Conservation (phyloP, 2,797 vertebrate genomes). For the Cetoscarus ocellatus region DNA sequence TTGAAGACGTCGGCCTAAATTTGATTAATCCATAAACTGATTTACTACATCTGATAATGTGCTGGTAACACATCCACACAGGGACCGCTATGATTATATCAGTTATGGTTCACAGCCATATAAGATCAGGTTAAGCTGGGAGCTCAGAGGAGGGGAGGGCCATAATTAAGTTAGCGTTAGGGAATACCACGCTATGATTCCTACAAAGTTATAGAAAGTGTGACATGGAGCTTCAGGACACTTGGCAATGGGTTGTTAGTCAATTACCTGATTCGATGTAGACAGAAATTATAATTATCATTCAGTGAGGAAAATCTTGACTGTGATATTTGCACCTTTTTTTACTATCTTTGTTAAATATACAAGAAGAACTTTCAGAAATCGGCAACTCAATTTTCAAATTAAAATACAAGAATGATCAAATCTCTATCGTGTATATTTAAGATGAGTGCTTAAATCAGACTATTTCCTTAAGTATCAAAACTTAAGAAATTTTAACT, state of each 20-base stretch:
- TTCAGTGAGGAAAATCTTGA: slow-evolving; percentile 13
- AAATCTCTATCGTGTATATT: too few species aligned
- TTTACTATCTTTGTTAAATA: background rate
- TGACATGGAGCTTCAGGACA: slow-evolving; percentile 41
- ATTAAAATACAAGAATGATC: too few species aligned
- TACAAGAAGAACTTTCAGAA: too few species aligned
- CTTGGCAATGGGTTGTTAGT: slow-evolving; percentile 16
- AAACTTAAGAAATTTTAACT: too few species aligned
- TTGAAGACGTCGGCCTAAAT: slow-evolving; percentile 70
- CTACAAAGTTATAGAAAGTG: slow-evolving; percentile 46
- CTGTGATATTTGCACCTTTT: background rate
- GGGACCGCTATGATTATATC: slow-evolving; percentile 77
- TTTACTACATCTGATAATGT: slow-evolving; percentile 78
- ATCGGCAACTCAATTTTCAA: too few species aligned
- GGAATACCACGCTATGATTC: slow-evolving; percentile 50
- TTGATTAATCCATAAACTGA: slow-evolving; percentile 85
- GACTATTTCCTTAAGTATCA: too few species aligned
- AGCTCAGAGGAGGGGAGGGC: slow-evolving; percentile 54
- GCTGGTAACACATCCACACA: slow-evolving; percentile 74
- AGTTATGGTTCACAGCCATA: slow-evolving; percentile 78
- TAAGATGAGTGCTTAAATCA: too few species aligned
- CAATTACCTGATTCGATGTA: slow-evolving; percentile 7
- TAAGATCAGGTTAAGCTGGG: slow-evolving; percentile 76
- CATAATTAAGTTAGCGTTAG: slow-evolving; percentile 73
- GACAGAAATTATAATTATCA: slow-evolving; percentile 8